Evolutionary conservation across 1,140 invertebrate genomes (phyloP).

Genomic region (Dendrolimus punctatus): DNA sequence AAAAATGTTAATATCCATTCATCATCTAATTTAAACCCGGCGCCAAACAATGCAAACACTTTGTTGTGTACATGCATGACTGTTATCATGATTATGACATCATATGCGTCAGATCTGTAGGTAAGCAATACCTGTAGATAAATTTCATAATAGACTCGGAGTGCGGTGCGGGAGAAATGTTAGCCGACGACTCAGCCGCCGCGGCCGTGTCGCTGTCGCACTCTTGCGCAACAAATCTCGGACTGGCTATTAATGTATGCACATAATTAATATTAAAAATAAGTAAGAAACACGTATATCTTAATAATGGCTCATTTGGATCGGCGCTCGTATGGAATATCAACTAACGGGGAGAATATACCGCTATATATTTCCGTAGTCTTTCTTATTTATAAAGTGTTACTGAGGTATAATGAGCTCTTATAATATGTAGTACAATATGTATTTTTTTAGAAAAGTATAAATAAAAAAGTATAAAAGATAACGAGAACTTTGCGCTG

Average conservation of each 20-base stretch:
- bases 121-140: constrained; percentile 28
- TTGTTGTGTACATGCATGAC: constrained; percentile 4
- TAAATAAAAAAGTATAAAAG: too few relatives aligned
- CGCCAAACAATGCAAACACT: constrained; percentile 4
- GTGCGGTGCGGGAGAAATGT: constrained; percentile 16
- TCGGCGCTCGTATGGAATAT: too few relatives aligned
- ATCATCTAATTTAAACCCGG: too few relatives aligned
- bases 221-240: constrained; percentile 15
- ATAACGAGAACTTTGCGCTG: constrained; percentile 1
- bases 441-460: too few relatives aligned
- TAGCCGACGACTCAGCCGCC: constrained; percentile 6
- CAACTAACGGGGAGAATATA: too few relatives aligned
- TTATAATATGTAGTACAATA: too few relatives aligned
- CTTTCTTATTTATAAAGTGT: too few relatives aligned
- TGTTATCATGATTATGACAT: constrained; percentile 10
- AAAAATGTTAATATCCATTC: too few relatives aligned
- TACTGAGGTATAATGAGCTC: too few relatives aligned
- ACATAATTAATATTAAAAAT: constrained; percentile 1
- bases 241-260: constrained; percentile 1
- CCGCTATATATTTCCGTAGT: too few relatives aligned
- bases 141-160: constrained; percentile 24
- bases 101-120: background rate
- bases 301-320: too few relatives aligned
- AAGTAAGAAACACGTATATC: background rate
- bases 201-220: background rate